Percentiles rank a stretch among this genome's conserved stretches.
These are phyloP conservation scores for Helicoverpa armigera DNA, from an alignment of 1,140 invertebrate species.

Conservation along the genomic window DNA sequence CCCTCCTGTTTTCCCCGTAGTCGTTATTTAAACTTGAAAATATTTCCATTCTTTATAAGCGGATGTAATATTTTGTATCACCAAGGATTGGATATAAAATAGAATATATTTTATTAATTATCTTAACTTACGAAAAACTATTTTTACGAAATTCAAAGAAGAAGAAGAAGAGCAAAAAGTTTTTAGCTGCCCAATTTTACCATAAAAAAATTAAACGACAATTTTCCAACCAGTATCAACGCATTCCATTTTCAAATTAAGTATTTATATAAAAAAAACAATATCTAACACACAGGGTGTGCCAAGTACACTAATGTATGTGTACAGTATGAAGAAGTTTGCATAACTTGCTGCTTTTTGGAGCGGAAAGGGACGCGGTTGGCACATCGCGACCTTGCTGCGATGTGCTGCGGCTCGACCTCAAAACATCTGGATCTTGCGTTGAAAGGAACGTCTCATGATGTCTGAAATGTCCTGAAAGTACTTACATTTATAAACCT, in stretches of 20 bases:
- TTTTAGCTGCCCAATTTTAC: too few species aligned
- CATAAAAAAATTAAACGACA: background rate
- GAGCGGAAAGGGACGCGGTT: constrained; percentile 81
- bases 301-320: constrained; percentile 11
- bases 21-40: background rate
- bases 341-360: constrained; percentile 78
- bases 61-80: background rate
- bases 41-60: background rate
- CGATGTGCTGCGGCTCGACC: constrained; percentile 41
- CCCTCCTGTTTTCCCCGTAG: background rate
- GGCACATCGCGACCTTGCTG: constrained; percentile 75
- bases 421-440: constrained; percentile 51
- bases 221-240: background rate
- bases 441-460: constrained; percentile 37
- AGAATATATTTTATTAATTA: too few species aligned
- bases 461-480: constrained; percentile 4
- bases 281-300: constrained; percentile 23
- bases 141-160: too few species aligned
- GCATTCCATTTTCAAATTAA: too few species aligned
- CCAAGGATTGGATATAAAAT: background rate
- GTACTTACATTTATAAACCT: background rate
- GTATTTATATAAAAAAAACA: background rate
- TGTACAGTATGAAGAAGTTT: constrained; percentile 57
- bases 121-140: too few species aligned
- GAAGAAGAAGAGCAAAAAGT: too few species aligned